Conservation (phyloP, 2,797 vertebrate species). For the Bradypodion pumilum region DNA sequence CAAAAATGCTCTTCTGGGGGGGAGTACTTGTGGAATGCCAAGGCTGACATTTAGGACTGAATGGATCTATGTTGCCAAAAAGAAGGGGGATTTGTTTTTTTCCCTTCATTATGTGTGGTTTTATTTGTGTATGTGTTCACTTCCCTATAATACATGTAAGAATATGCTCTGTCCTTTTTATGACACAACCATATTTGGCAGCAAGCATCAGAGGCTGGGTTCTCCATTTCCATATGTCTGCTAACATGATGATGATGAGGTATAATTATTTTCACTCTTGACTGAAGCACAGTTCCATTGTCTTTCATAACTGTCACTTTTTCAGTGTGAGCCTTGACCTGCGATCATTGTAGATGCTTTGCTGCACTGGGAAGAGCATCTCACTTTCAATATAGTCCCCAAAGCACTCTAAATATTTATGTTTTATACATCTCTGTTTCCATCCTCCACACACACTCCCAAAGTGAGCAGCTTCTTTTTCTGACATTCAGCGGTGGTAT, state of each 20-base stretch:
- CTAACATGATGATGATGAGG: conserved; percentile 16
- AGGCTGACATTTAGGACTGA: background rate
- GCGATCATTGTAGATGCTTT: conserved; percentile 41
- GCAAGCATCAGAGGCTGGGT: background rate
- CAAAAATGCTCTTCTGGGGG: background rate
- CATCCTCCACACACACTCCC: background rate
- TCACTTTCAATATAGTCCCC: conserved; percentile 25
- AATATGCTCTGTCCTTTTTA: conserved; percentile 25
- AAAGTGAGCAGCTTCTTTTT: conserved; percentile 16
- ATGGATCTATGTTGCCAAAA: accelerated
- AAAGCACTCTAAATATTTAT: conserved; percentile 14
- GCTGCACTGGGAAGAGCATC: conserved; percentile 17
- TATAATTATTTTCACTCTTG: conserved; percentile 21
- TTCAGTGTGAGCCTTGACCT: conserved; percentile 25
- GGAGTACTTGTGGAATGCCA: background rate
- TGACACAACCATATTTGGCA: conserved; percentile 14
- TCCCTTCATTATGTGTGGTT: background rate
- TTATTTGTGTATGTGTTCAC: background rate
- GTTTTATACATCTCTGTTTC: conserved; percentile 32
- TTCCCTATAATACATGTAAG: background rate
- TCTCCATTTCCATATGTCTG: conserved; percentile 18
- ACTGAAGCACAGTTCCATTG: conserved; percentile 13
- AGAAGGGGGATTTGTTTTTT: conserved; percentile 11
- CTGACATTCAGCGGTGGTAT: conserved; percentile 19
- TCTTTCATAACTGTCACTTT: conserved; percentile 42